These are phyloP conservation scores for Bemisia tabaci DNA, from an alignment of 1,140 invertebrate species.

Conservation along the genomic window DNA sequence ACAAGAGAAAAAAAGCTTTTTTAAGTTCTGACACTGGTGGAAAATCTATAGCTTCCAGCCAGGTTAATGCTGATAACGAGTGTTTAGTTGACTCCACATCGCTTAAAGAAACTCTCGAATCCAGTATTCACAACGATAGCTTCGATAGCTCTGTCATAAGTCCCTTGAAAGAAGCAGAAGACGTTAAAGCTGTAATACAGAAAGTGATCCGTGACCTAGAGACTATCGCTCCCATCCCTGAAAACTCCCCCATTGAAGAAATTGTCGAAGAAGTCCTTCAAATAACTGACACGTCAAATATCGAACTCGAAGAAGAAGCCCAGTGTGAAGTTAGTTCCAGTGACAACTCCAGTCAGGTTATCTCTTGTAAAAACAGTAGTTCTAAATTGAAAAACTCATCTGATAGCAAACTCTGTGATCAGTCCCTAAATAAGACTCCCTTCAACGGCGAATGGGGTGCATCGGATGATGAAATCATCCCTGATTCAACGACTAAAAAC, in stretches of 20 bases:
- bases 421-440: neutral
- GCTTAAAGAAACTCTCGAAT: neutral
- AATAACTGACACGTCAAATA: neutral
- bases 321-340: neutral
- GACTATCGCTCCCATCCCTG: constrained; percentile 6
- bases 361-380: neutral
- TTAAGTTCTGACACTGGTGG: neutral
- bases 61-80: neutral
- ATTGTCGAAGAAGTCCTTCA: neutral
- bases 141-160: neutral
- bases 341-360: neutral
- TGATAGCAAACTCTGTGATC: neutral
- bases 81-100: neutral
- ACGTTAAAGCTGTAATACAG: constrained; percentile 4
- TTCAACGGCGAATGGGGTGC: neutral
- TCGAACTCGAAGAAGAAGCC: neutral
- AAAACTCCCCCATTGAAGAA: neutral
- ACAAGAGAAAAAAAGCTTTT: neutral
- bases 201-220: constrained; percentile 9
- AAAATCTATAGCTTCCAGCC: neutral
- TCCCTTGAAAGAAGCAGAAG: neutral
- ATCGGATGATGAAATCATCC: neutral
- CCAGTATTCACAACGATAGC: neutral
- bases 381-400: neutral
- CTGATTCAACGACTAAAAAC: neutral